These are phyloP conservation scores for Crossaster papposus DNA, from an alignment of 53 echinoderm and acorn worm species.

Conservation along the genomic window DNA sequence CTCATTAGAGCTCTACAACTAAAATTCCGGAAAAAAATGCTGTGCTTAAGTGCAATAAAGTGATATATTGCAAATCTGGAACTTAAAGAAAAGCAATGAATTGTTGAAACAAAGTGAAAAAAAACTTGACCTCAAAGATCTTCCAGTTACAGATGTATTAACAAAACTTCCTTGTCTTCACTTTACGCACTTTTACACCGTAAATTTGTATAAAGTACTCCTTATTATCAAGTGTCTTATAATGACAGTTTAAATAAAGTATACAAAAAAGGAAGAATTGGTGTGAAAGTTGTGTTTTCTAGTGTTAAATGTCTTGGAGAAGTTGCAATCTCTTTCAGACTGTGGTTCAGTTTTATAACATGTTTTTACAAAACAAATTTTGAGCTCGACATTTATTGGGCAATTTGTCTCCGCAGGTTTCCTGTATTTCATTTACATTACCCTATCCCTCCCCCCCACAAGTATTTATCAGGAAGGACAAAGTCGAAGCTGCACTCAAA, in stretches of 20 bases:
- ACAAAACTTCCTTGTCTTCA: neutral
- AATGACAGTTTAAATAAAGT: neutral
- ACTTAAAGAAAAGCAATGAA: neutral
- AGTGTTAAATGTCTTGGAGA: neutral
- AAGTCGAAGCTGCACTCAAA: neutral
- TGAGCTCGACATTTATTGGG: too few species aligned
- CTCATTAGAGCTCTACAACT: neutral
- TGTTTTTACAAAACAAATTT: too few species aligned
- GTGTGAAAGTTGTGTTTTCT: neutral
- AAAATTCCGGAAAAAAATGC: neutral
- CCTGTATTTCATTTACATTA: too few species aligned
- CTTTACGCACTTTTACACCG: neutral
- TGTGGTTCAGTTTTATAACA: too few species aligned
- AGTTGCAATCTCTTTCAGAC: neutral
- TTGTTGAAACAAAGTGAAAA: neutral
- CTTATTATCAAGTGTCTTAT: neutral
- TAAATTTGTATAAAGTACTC: neutral
- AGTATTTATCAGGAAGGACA: too few species aligned
- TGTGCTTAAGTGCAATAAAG: constrained; percentile 25
- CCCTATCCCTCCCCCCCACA: too few species aligned
- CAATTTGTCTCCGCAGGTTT: too few species aligned
- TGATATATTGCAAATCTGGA: neutral
- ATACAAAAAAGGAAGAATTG: neutral
- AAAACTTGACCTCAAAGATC: neutral
- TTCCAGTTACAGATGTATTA: neutral